Evolutionary conservation across 2,888 invertebrate genomes (phyloP).

Genomic region (Lacanobia oleracea): DNA sequence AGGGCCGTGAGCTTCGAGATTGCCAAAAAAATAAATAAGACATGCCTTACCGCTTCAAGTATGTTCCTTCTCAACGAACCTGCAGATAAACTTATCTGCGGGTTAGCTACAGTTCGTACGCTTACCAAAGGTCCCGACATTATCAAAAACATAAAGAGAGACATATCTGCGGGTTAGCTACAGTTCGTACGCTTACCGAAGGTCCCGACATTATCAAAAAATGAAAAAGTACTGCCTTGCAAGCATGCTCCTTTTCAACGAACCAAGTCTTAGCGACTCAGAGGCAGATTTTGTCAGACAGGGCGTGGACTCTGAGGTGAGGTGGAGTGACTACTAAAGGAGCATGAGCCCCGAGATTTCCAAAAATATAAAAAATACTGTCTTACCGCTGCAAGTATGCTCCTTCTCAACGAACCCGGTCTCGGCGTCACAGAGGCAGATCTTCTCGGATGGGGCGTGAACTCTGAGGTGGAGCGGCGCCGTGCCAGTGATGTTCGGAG

Average conservation of each 20-base stretch:
- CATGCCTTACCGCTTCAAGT: no score
- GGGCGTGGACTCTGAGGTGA: slow-evolving; percentile 80
- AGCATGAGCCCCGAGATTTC: no score
- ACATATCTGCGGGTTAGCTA: no score
- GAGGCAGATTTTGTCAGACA: slow-evolving; percentile 89
- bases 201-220: no score
- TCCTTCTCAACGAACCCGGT: slow-evolving; percentile 92
- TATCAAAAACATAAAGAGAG: no score
- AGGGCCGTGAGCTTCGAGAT: no score
- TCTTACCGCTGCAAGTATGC: slow-evolving; percentile 91
- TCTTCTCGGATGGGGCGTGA: slow-evolving; percentile 83
- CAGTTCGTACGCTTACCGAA: neutral
- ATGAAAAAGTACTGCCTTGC: no score
- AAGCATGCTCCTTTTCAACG: slow-evolving; percentile 91
- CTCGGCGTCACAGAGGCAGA: slow-evolving; percentile 91
- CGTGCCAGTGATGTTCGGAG: slow-evolving; percentile 89
- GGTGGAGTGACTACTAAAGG: slow-evolving; percentile 75
- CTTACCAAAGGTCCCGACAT: neutral
- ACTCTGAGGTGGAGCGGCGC: slow-evolving; percentile 83
- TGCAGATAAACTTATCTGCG: no score
- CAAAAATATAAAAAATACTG: no score
- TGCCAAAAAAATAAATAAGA: no score
- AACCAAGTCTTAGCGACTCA: slow-evolving; percentile 84
- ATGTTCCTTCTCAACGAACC: no score
- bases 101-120: no score